Evolutionary conservation across 2,888 invertebrate species (phyloP), one percentile per base, ranked within the genome.

Genomic region (Nemotelus nigrinus): DNA sequence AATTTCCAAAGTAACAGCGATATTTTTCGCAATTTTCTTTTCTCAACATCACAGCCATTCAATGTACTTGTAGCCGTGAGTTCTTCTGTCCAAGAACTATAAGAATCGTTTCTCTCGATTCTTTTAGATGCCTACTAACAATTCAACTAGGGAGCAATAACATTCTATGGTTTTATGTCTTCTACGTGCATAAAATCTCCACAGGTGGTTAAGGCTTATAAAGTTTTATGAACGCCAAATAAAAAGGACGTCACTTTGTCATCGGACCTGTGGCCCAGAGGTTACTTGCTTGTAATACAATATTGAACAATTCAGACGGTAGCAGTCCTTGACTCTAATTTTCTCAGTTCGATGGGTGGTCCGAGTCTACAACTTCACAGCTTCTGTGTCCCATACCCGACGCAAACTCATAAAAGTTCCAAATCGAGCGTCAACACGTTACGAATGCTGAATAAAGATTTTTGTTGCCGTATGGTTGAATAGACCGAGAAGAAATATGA

Each of bases 131-230:
- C 6, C 6, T 53, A 6, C 6, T 7, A 6, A 10, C 6, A 8
- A 41, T 63, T n/a, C 58, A 58, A 65, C 77, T 67, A 60, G 79
- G 79, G 77, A 76, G 79, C 77, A 77, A 79, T 79, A 79, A 78
- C 25, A 58, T 63, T 76, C 64, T 67, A 76, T 50, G 79, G 77
- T 77, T 79, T 79, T 76, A 79, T 79, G 77, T 77, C 71, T 55
- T 79, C 64, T 79, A 79, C 79, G 79, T 79, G 77, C 77, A 78
- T 76, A 79, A 77, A 70, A 71, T 79, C 79, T 79, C 79, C 79
- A 79, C 79, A 79, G 79, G 79, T 79, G 79, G 79, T 79, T 79
- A 71, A 47, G 67, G 70, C 77, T 71, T 77, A 79, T 77, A 78
- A 76, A 79, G 71, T 76, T 79, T 79, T 77, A 76, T 75, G 75